Conservation (phyloP, 2,888 invertebrate genomes). For the Crepidodera aurea region DNA sequence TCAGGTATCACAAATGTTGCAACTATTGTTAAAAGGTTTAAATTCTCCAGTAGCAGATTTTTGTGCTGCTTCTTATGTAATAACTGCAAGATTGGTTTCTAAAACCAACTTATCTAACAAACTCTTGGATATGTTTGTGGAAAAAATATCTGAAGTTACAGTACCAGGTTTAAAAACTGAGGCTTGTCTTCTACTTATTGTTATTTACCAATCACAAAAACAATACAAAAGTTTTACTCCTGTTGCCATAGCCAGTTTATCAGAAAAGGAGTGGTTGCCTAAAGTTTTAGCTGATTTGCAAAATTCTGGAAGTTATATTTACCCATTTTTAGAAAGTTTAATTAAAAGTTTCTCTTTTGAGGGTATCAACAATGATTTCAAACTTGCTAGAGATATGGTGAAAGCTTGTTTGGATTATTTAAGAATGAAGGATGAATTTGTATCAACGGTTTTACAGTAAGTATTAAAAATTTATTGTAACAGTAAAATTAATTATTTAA, state of each 20-base stretch:
- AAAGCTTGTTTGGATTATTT: constrained; percentile 68
- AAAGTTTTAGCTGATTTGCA: constrained; percentile 65
- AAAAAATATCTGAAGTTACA: constrained; percentile 66
- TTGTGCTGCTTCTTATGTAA: constrained; percentile 76
- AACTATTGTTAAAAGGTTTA: constrained; percentile 76
- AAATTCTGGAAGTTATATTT: constrained; percentile 65
- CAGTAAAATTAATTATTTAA: too few relatives aligned
- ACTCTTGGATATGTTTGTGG: constrained; percentile 68
- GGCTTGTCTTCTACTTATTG: constrained; percentile 71
- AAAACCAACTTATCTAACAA: constrained; percentile 68
- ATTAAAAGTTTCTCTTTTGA: constrained; percentile 64
- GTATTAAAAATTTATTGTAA: too few relatives aligned
- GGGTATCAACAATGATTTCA: constrained; percentile 62
- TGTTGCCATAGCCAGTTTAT: constrained; percentile 64
- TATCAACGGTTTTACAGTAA: constrained; percentile 68
- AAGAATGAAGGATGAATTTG: constrained; percentile 66
- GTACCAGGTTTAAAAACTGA: constrained; percentile 68
- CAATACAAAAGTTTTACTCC: constrained; percentile 61
- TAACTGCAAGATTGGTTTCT: constrained; percentile 73
- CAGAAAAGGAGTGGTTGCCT: constrained; percentile 62
- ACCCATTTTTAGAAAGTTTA: constrained; percentile 67
- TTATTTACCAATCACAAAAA: constrained; percentile 74
- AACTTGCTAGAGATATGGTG: constrained; percentile 66
- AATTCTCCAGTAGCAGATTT: constrained; percentile 74
- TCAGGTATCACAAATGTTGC: constrained; percentile 74